These are phyloP conservation scores for Exaiptasia diaphana DNA, from an alignment of 64 coral and sea anemone species.

Conservation along the genomic window DNA sequence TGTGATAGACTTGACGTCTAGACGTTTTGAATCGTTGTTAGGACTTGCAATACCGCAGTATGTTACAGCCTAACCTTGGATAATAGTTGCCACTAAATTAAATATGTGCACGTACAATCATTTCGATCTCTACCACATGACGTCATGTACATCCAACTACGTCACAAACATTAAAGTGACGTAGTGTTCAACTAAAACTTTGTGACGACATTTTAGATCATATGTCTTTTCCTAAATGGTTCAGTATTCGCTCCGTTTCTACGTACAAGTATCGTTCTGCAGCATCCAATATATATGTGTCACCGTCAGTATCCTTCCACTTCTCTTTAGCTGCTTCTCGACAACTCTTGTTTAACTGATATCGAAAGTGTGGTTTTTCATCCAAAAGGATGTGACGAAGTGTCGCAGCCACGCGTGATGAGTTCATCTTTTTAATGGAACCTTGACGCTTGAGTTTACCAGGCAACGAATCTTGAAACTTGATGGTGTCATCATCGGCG, in stretches of 20 bases:
- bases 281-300: conserved; percentile 59
- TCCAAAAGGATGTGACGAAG: conserved; percentile 51
- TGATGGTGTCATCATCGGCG: conserved; percentile 73
- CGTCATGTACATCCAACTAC: too few relatives aligned
- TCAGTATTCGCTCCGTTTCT: conserved; percentile 74
- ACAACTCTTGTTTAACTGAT: conserved; percentile 68
- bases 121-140: too few relatives aligned
- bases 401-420: conserved; percentile 38
- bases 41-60: too few relatives aligned
- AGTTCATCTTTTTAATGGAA: conserved; percentile 75
- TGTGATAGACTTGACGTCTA: too few relatives aligned
- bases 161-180: too few relatives aligned
- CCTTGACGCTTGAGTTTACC: conserved; percentile 71
- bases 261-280: conserved; percentile 82
- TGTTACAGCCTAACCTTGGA: too few relatives aligned
- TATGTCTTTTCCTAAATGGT: too few relatives aligned
- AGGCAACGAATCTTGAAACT: conserved; percentile 73
- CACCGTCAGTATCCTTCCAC: conserved; percentile 64
- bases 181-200: too few relatives aligned
- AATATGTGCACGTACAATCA: too few relatives aligned
- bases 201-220: too few relatives aligned
- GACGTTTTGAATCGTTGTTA: too few relatives aligned
- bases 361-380: conserved; percentile 75
- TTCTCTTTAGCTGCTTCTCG: conserved; percentile 74
- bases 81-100: too few relatives aligned